Base-by-base conservation (phyloP, 2,797 vertebrate species). In the Malurus leucopterus region DNA sequence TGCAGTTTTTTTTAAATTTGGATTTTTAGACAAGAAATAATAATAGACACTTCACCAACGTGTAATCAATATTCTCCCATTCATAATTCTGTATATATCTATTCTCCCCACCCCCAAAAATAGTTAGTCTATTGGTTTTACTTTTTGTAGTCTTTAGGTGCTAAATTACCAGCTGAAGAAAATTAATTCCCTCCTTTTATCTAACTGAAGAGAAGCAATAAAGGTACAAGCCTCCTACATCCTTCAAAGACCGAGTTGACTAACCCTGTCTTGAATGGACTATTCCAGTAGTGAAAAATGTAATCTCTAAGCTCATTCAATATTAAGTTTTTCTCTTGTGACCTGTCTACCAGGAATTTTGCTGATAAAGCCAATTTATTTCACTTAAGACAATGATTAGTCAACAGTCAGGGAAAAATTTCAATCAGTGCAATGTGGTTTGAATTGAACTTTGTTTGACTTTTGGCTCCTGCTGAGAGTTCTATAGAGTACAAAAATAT, bases 371-470 rank as follows among this genome's bases (percentile, higher is more conserved):
- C 49, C 40, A 70, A 91, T 81, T 88, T 85, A 93, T 94, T 93
- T 94, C 75, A 93, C 75, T 90, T 79, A 95, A 83, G 75, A 86
- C 68, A 87, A 76, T 55, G 77, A 88, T 78, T 70, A 91, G 77
- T 91, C 77, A 91, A 82, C 54, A 92, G 84, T 51, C 70, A 67
- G n/a, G 69, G 44, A 93, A 88, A 80, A 71, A 26, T 40, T 79
- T 80, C 40, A 67, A 16, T 71, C 77, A 62, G 40, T 49, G 69
- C 89, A 91, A 82, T 77, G 69, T 91, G 85, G 89, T 86, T 93
- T 87, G 85, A 89, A 76, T 58, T 91, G 83, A 93, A 95, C 94
- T 92, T 88, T 86, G 26, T 64, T 76, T 95, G 87, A 92, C 92
- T 93, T 79, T 68, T 68, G 61, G 84, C 74, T 91, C 85, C 78